Percentiles rank a stretch among this genome's conserved stretches.
These are phyloP conservation scores for Benthosema pterotum DNA, from an alignment of 2,797 vertebrate genomes.

Conservation along the genomic window DNA sequence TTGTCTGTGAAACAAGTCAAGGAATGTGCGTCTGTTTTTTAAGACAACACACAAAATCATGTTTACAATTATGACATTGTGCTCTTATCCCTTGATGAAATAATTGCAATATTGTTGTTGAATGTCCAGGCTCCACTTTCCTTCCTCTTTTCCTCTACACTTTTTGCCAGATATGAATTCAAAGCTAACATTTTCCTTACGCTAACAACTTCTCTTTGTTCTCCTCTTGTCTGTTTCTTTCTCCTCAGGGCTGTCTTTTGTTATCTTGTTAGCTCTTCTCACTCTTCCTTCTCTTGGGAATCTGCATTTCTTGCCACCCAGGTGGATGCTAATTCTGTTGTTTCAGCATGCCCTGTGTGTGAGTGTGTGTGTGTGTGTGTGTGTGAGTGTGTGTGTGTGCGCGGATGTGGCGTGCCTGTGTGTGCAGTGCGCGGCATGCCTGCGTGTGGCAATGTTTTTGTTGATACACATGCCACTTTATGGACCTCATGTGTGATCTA, in stretches of 20 bases:
- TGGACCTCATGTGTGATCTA: too few relatives aligned
- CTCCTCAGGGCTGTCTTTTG: not conserved
- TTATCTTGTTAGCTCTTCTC: not conserved
- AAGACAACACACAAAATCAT: too few relatives aligned
- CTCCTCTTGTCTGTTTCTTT: not conserved
- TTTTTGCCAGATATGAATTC: not conserved
- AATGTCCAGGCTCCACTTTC: not conserved
- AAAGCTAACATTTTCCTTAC: too few relatives aligned
- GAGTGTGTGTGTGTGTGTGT: conserved; percentile 14
- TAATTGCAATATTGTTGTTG: not conserved
- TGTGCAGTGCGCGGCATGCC: too few relatives aligned
- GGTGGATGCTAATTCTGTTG: conserved; percentile 10
- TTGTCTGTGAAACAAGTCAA: too few relatives aligned
- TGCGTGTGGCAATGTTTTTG: too few relatives aligned
- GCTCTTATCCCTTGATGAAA: not conserved
- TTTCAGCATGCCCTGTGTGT: conserved; percentile 1
- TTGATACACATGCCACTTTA: too few relatives aligned
- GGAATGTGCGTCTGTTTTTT: too few relatives aligned
- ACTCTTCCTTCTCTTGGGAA: not conserved
- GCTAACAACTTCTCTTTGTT: not conserved
- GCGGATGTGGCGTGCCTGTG: not conserved
- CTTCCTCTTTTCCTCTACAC: conserved; percentile 6
- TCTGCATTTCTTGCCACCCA: conserved; percentile 6
- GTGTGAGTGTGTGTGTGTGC: not conserved
- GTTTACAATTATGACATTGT: too few relatives aligned